These are phyloP conservation scores for Gracilinanus agilis DNA, from an alignment of 2,113 vertebrate genomes.

Conservation along the genomic window DNA sequence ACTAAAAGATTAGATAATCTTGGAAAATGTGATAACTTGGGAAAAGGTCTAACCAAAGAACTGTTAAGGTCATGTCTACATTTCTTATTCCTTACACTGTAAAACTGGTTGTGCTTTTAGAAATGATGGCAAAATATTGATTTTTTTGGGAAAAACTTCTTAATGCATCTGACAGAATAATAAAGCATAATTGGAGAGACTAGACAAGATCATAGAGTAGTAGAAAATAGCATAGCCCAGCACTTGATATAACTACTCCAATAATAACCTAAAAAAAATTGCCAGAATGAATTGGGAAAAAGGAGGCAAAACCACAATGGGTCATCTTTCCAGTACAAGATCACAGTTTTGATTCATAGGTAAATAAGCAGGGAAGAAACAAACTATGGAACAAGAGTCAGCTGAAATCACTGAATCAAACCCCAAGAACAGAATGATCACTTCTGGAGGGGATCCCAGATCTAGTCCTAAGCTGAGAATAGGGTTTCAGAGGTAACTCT, in stretches of 20 bases:
- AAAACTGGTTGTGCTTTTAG: too few species aligned
- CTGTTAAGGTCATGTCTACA: too few species aligned
- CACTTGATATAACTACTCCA: not conserved
- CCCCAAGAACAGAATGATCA: too few species aligned
- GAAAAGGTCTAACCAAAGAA: too few species aligned
- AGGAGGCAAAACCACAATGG: not conserved
- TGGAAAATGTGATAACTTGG: too few species aligned
- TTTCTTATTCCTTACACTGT: too few species aligned
- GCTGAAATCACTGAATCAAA: not conserved
- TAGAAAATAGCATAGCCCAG: not conserved
- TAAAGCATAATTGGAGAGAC: not conserved
- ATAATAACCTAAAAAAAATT: not conserved
- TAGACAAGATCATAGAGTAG: not conserved
- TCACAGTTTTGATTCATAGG: not conserved
- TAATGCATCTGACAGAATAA: not conserved
- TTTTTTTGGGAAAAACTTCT: not conserved
- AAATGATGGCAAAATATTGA: too few species aligned
- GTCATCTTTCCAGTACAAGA: not conserved
- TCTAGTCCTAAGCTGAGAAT: too few species aligned
- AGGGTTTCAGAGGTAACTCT: too few species aligned
- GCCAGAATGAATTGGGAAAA: not conserved
- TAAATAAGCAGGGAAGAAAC: not conserved
- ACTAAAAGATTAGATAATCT: not conserved
- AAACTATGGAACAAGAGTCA: not conserved
- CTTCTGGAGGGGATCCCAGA: too few species aligned